Conservation (phyloP, 1,140 invertebrate genomes). For the Drosophila ananassae region DNA sequence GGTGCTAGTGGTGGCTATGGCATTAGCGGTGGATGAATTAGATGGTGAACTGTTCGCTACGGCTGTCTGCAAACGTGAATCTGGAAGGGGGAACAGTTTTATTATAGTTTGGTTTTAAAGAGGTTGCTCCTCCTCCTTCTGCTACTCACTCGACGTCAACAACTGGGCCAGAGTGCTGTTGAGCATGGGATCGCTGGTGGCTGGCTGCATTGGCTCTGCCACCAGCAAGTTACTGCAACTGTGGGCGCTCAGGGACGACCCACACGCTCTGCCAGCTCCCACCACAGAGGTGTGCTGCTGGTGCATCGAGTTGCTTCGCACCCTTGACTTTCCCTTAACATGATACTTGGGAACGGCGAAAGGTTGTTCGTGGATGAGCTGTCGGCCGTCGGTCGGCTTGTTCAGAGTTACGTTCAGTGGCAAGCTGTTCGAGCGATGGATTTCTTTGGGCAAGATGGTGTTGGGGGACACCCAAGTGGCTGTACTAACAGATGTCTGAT, state of each 20-base stretch:
- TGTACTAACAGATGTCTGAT: conserved; percentile 47
- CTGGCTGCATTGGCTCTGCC: conserved; percentile 55
- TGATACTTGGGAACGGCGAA: conserved; percentile 80
- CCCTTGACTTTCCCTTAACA: conserved; percentile 67
- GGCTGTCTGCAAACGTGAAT: conserved; percentile 67
- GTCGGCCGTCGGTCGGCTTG: conserved; percentile 63
- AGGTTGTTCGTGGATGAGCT: conserved; percentile 44
- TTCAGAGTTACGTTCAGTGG: conserved; percentile 85
- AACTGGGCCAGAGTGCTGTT: conserved; percentile 80
- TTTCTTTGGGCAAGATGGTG: conserved; percentile 84
- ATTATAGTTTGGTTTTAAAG: neutral
- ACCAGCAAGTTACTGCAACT: conserved; percentile 57
- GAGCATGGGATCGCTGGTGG: conserved; percentile 84
- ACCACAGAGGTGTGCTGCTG: conserved; percentile 66
- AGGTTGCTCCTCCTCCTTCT: too few species aligned
- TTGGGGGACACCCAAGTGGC: conserved; percentile 68
- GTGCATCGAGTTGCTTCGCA: conserved; percentile 83
- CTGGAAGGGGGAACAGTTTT: conserved; percentile 12
- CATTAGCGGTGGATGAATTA: conserved; percentile 67
- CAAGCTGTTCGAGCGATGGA: conserved; percentile 86
- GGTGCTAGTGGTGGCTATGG: conserved; percentile 51
- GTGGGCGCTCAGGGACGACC: conserved; percentile 42
- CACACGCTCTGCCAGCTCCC: conserved; percentile 46
- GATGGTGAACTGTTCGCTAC: conserved; percentile 73
- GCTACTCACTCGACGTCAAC: conserved; percentile 63